These are phyloP conservation scores for Drosophila yakuba DNA, from an alignment of 1,140 invertebrate species.

Conservation along the genomic window DNA sequence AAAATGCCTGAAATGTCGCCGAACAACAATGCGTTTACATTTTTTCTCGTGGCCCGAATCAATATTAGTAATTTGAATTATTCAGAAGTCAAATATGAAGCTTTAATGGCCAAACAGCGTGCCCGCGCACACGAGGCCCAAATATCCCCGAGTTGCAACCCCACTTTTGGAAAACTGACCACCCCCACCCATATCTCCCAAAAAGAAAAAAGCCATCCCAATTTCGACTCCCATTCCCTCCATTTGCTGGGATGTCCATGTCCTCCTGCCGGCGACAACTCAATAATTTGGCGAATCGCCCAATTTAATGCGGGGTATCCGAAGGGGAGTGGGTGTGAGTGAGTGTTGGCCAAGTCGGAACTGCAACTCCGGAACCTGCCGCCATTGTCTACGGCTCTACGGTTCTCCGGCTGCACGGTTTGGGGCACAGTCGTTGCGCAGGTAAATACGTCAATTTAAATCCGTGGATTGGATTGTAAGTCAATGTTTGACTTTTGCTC, in stretches of 20 bases:
- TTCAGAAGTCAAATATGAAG: conserved; percentile 85
- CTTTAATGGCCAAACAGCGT: conserved; percentile 85
- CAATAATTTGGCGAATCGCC: conserved; percentile 81
- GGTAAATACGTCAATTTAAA: conserved; percentile 84
- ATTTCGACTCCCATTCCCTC: not conserved
- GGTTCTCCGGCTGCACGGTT: conserved; percentile 1
- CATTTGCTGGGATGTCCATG: conserved; percentile 7
- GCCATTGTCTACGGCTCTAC: conserved; percentile 68
- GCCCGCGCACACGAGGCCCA: conserved; percentile 44
- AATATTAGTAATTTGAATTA: conserved; percentile 85
- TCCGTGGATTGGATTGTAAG: conserved; percentile 83
- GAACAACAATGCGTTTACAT: conserved; percentile 69
- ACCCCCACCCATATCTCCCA: not conserved
- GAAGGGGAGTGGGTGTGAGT: not conserved
- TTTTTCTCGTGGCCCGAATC: conserved; percentile 80
- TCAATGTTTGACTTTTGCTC: conserved; percentile 85
- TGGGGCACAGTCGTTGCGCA: conserved; percentile 50
- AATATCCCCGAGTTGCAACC: conserved; percentile 20
- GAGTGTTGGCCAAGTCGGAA: conserved; percentile 25
- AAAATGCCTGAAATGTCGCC: conserved; percentile 65
- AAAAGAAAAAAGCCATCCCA: not conserved
- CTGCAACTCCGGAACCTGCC: conserved; percentile 32
- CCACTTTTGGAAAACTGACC: conserved; percentile 6
- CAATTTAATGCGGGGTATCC: conserved; percentile 71
- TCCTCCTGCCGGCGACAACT: conserved; percentile 65